A percentile compares a stretch with the other conserved stretches of the same genome.
Evolutionary conservation across 2,888 invertebrate genomes (phyloP).

Genomic region (Lasiommata megera): DNA sequence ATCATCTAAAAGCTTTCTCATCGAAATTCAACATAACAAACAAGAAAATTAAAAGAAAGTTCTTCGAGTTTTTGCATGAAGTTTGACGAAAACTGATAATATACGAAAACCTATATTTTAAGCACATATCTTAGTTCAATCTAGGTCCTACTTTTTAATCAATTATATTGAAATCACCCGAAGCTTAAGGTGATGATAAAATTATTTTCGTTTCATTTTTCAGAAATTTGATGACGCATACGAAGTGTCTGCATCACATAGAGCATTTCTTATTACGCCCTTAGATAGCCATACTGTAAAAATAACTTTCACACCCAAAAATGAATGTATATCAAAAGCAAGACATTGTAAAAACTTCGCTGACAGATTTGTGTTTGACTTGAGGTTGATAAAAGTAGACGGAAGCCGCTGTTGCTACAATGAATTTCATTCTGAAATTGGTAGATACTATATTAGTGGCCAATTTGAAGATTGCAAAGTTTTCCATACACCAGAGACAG

Average conservation of each 20-base stretch:
- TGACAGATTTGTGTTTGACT: conserved; percentile 64
- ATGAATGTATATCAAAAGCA: conserved; percentile 63
- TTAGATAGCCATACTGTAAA: conserved; percentile 47
- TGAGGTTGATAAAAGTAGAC: conserved; percentile 62
- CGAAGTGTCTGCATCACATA: conserved; percentile 67
- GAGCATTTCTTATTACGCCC: conserved; percentile 54
- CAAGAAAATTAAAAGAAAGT: no score
- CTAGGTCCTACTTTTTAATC: no score
- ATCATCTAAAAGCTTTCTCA: no score
- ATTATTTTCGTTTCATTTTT: conserved; percentile 29
- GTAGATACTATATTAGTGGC: conserved; percentile 80
- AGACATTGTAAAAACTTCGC: conserved; percentile 48
- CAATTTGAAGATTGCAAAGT: conserved; percentile 75
- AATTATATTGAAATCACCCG: no score
- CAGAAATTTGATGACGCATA: conserved; percentile 69
- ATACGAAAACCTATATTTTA: no score
- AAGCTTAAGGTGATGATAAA: no score
- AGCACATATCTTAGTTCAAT: no score
- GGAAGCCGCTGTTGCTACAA: conserved; percentile 58
- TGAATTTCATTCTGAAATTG: conserved; percentile 67
- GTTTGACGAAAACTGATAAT: no score
- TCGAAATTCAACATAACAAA: no score
- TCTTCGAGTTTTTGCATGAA: no score
- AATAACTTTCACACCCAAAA: conserved; percentile 60
- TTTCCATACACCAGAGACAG: conserved; percentile 63